Evolutionary conservation across 2,113 vertebrate genomes (phyloP), one percentile per base, ranked within the genome.

Genomic region (Oreocharis arfaki): DNA sequence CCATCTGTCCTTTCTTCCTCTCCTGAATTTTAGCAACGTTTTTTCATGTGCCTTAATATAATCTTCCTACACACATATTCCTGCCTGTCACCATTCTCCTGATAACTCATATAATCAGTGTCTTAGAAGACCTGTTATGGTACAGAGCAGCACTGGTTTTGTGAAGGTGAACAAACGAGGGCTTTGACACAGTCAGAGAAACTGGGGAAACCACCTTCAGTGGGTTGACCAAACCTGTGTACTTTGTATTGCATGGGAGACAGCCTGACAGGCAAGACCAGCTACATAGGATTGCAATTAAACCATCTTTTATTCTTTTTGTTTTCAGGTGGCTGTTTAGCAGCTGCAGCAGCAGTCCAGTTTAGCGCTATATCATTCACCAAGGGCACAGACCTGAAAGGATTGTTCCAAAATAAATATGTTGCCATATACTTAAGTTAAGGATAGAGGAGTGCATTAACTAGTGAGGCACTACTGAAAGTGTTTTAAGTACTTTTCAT

Each of bases 1-100:
- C 96, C 95, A 97, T 97, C 96, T 98, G 97, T 97, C 97, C 92
- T 89, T 95, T 96, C 95, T 89, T 88, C 84, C 91, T 93, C 88
- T 97, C 89, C 91, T 96, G 96, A 96, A 97, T 97, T 97, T 97
- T 87, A 96, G 89, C 84, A 90, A 53, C 89, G 94, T 95, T 92
- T 97, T 97, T 98, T 95, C 49, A 68, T 70, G 46, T 91, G 75
- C n/a, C 65, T 96, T 86, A 83, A 92, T 95, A 73, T 42, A 85
- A 95, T 91, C 93, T 96, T 97, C 95, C 83, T 92, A 84, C 28
- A 68, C 7, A 26, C 12, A 19, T 73, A 46, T 28, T 71, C 32
- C 12, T 52, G 37, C 53, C 32, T 87, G 28, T 76, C 46, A 39
- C 23, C 49, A 6, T 88, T 85, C 70, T 96, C 76, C 93, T 88